Conservation (phyloP, 2,888 invertebrate genomes). For the Alviniconcha strummeri region DNA sequence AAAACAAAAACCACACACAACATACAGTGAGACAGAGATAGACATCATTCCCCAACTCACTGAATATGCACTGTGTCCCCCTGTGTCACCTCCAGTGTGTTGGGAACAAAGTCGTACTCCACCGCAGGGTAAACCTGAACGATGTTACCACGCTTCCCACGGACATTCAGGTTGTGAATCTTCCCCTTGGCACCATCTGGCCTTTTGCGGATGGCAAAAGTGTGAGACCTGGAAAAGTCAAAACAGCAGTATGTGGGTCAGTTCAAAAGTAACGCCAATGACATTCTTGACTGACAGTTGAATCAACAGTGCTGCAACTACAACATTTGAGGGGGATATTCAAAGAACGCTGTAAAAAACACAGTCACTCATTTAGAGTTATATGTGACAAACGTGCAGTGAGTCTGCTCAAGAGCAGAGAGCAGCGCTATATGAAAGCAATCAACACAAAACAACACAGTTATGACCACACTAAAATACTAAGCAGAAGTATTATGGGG, state of each 20-base stretch:
- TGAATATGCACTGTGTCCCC: slow-evolving; percentile 70
- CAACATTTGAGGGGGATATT: too few species aligned
- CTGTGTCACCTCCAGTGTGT: slow-evolving; percentile 59
- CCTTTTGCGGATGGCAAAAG: slow-evolving; percentile 64
- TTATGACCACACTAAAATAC: too few species aligned
- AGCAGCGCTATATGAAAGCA: too few species aligned
- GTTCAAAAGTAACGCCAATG: background rate
- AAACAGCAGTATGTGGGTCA: background rate
- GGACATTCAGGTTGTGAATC: slow-evolving; percentile 72
- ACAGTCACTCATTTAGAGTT: too few species aligned
- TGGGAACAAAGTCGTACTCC: slow-evolving; percentile 73
- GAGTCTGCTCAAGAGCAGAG: too few species aligned
- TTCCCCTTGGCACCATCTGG: slow-evolving; percentile 49
- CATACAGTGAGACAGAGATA: background rate
- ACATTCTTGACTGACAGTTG: too few species aligned
- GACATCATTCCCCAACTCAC: slow-evolving; percentile 53
- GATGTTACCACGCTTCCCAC: slow-evolving; percentile 74
- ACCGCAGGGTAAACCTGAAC: slow-evolving; percentile 73
- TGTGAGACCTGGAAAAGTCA: slow-evolving; percentile 60
- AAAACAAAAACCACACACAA: background rate
- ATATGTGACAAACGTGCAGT: too few species aligned
- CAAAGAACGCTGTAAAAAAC: too few species aligned
- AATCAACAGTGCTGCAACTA: too few species aligned
- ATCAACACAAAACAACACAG: too few species aligned
- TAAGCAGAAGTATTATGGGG: too few species aligned